Percentiles rank a stretch among this genome's conserved stretches.
phyloP scores from a whole-genome alignment of 2,113 vertebrate genomes.

The Syngnathoides biaculeatus region DNA sequence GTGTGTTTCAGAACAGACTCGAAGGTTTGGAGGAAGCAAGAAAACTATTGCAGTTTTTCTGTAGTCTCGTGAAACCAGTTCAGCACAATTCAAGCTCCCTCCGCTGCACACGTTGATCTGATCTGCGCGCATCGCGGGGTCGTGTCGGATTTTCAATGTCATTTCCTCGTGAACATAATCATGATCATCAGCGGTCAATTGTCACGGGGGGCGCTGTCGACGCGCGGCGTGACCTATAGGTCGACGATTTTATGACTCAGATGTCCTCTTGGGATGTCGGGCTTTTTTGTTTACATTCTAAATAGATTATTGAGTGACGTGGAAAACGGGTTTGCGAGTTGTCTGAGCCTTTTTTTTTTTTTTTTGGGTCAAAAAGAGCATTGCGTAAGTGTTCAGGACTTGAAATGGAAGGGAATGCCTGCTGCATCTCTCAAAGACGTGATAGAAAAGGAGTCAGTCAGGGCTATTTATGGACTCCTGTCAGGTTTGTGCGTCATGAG shows the following conservation, averaged over 20 bases:
- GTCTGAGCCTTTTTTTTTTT: constrained; percentile 43
- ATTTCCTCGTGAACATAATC: neutral
- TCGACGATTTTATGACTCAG: neutral
- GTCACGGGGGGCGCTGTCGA: neutral
- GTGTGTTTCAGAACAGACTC: neutral
- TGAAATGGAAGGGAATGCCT: constrained; percentile 47
- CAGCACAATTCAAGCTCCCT: constrained; percentile 2
- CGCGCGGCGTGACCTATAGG: neutral
- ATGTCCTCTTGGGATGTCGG: neutral
- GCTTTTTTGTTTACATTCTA: neutral
- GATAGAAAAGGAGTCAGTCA: neutral
- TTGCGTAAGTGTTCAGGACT: constrained; percentile 40
- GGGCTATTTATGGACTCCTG: constrained; percentile 55
- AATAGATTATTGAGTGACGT: neutral
- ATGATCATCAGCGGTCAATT: neutral
- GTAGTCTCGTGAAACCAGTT: constrained; percentile 3
- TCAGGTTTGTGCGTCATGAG: constrained; percentile 36
- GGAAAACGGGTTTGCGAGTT: neutral
- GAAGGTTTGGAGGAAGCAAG: neutral
- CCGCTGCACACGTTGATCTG: neutral
- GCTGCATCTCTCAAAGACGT: constrained; percentile 31
- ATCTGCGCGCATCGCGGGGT: neutral
- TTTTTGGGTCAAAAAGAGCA: constrained; percentile 11
- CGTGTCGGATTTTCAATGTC: constrained; percentile 1
- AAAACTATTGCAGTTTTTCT: neutral